These are phyloP conservation scores for Prosopocoilus inquinatus DNA, from an alignment of 2,888 invertebrate genomes.

Conservation along the genomic window DNA sequence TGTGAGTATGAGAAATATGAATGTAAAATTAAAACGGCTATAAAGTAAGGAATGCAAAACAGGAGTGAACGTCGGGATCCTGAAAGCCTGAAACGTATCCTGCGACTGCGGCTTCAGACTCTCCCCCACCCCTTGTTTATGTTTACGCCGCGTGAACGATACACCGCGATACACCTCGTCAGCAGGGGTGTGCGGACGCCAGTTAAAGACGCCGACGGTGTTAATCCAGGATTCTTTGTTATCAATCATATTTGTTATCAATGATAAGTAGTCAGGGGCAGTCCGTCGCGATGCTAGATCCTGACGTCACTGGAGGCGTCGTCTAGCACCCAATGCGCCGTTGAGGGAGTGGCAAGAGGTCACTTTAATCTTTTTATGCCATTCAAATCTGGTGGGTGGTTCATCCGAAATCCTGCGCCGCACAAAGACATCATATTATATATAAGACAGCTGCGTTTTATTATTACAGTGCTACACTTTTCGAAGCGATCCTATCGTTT, in stretches of 20 bases:
- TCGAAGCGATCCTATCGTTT: neutral
- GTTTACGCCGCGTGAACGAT: conserved; percentile 45
- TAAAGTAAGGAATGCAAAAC: conserved; percentile 12
- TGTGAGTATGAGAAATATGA: neutral
- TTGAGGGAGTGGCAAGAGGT: conserved; percentile 52
- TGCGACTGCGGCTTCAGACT: conserved; percentile 20
- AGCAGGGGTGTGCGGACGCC: conserved; percentile 11
- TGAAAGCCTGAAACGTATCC: conserved; percentile 2
- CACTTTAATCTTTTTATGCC: conserved; percentile 53
- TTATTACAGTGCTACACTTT: neutral
- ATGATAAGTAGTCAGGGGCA: conserved; percentile 43
- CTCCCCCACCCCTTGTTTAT: conserved; percentile 48
- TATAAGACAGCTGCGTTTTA: conserved; percentile 4
- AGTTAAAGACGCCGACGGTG: conserved; percentile 2
- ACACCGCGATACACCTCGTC: conserved; percentile 36
- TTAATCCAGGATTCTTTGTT: conserved; percentile 14
- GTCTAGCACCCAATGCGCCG: conserved; percentile 48
- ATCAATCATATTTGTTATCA: conserved; percentile 37
- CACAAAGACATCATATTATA: conserved; percentile 28
- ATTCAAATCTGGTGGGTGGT: conserved; percentile 52
- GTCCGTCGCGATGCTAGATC: conserved; percentile 44
- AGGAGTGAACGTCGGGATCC: neutral
- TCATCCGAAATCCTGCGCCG: conserved; percentile 47
- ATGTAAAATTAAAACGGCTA: conserved; percentile 7
- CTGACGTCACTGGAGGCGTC: conserved; percentile 52